phyloP scores from a whole-genome alignment of 2,888 invertebrate genomes.

The Gandaritis pyraliata region DNA sequence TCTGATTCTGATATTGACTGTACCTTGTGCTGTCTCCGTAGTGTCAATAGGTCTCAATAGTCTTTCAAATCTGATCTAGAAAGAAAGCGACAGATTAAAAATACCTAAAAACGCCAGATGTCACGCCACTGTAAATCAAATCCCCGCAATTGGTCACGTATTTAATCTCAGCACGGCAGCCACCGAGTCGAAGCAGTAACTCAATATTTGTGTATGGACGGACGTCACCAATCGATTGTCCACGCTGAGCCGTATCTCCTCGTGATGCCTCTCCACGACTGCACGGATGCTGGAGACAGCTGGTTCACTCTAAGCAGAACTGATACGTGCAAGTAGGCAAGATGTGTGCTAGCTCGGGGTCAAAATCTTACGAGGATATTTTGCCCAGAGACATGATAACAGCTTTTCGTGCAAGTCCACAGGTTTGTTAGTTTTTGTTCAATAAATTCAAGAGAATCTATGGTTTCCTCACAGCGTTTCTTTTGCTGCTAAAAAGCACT shows the following conservation, averaged over 20 bases:
- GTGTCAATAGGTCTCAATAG: too few species aligned
- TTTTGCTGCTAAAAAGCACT: too few species aligned
- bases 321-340: too few species aligned
- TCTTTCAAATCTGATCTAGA: background rate
- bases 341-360: too few species aligned
- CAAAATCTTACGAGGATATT: too few species aligned
- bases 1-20: too few species aligned
- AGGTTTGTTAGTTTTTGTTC: too few species aligned
- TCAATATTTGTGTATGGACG: constrained; percentile 81
- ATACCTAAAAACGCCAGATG: background rate
- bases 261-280: constrained; percentile 68
- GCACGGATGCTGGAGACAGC: constrained; percentile 34
- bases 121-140: constrained; percentile 14
- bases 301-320: constrained; percentile 4
- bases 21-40: too few species aligned
- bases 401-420: too few species aligned
- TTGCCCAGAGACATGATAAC: too few species aligned
- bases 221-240: constrained; percentile 74
- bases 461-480: too few species aligned
- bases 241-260: constrained; percentile 64
- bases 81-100: background rate
- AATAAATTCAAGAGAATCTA: too few species aligned
- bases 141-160: constrained; percentile 27
- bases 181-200: constrained; percentile 67
- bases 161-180: constrained; percentile 31